phyloP scores from a whole-genome alignment of 2,113 vertebrate genomes.

The Aix galericulata region DNA sequence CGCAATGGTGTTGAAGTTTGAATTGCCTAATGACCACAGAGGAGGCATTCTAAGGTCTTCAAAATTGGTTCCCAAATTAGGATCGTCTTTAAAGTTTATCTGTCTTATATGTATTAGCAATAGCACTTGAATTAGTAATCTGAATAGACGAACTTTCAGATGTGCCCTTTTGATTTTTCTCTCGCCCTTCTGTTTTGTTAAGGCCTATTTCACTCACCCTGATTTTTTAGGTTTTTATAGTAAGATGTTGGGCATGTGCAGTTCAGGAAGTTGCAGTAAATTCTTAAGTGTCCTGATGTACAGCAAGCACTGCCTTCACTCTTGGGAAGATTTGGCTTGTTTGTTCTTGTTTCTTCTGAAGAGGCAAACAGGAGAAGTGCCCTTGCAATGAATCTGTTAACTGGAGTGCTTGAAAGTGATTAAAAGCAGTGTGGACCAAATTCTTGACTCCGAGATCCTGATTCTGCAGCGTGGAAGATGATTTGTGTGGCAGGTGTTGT shows the following conservation, averaged over 20 bases:
- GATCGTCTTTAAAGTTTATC: neutral
- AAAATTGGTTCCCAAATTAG: neutral
- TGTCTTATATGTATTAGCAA: neutral
- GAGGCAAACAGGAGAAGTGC: neutral
- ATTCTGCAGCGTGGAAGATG: neutral
- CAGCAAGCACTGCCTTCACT: rapidly evolving
- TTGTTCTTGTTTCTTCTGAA: neutral
- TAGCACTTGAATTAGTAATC: neutral
- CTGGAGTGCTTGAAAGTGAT: neutral
- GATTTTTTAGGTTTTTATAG: neutral
- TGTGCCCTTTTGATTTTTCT: neutral
- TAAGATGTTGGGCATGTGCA: neutral
- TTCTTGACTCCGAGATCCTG: neutral
- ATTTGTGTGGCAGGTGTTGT: neutral
- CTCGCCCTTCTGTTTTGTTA: neutral
- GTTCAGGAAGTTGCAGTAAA: neutral
- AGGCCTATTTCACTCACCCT: rapidly evolving
- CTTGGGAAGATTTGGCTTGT: neutral
- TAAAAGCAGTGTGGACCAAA: rapidly evolving
- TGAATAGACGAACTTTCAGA: neutral
- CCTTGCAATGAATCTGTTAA: neutral
- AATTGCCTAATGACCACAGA: neutral
- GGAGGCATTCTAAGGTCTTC: neutral
- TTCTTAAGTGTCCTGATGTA: rapidly evolving
- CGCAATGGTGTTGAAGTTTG: neutral